Percentiles rank a stretch among this genome's conserved stretches.
Conservation (phyloP, 2,113 vertebrate species). For the Crocuta crocuta region DNA sequence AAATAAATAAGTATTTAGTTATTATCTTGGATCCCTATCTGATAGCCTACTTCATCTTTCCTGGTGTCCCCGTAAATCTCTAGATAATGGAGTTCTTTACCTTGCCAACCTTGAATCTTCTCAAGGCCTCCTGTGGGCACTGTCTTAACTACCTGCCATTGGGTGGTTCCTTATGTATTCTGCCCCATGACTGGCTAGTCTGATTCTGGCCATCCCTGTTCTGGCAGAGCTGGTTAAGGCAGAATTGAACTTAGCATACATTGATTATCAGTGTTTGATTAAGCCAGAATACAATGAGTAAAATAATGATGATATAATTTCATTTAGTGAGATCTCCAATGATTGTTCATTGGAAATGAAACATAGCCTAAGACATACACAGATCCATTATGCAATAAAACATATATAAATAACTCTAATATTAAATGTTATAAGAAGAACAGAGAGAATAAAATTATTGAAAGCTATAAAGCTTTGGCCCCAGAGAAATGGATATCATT, state of each 20-base stretch:
- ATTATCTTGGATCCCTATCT: not conserved
- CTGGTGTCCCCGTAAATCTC: not conserved
- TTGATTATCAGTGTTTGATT: not conserved
- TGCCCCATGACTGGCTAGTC: not conserved
- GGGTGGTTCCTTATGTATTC: not conserved
- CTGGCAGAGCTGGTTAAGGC: not conserved
- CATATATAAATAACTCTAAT: not conserved
- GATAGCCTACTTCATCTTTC: not conserved
- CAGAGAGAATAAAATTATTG: not conserved
- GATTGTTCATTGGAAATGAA: not conserved
- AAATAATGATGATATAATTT: not conserved
- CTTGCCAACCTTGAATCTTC: not conserved
- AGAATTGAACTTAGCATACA: not conserved
- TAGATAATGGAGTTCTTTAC: not conserved
- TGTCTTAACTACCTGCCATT: not conserved
- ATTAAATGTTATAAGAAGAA: not conserved
- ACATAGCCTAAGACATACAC: not conserved
- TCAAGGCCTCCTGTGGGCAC: not conserved
- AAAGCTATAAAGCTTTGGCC: not conserved
- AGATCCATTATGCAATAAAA: not conserved
- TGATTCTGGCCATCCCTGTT: not conserved
- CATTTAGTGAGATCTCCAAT: not conserved
- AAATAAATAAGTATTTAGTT: not conserved
- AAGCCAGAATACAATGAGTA: slow-evolving; percentile 15
- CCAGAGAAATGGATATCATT: not conserved